Evolutionary conservation across 2,888 invertebrate species (phyloP), one percentile per base, ranked within the genome.

Genomic region (Geotrupes spiniger): DNA sequence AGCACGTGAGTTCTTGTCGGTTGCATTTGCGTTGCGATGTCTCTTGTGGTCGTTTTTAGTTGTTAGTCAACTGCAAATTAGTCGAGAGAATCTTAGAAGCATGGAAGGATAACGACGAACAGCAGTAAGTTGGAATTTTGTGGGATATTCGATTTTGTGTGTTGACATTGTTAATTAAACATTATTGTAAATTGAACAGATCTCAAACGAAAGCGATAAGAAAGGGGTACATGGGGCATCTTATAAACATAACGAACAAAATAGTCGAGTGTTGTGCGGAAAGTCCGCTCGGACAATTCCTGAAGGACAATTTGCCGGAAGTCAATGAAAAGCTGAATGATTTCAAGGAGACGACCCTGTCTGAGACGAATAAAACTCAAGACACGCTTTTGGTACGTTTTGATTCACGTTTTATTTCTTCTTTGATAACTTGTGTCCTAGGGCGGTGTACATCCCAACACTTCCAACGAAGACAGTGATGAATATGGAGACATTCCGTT

Each of bases 61-160:
- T 73, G 68, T 68, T 67, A 78, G 77, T 82, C 63, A 85, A 92
- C 68, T 89, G 89, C 74, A 84, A 84, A 64, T 76, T 94, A 69
- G 76, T 92, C 58, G 83, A 87, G 60, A 82, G 86, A 70, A 81
- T 94, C 63, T 78, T 93, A 70, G 85, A 87, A 59, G 87, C 84
- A 42, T 94, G 88, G 83, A 83, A 87, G 63, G 83, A 84, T 58
- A 91, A 91, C 72, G 84, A 86, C 60, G 78, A 79, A 61, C 80
- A 81, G 70, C 84, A 87, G 91, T 91, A 75, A 84, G 87, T 81
- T 53, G 42, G 44, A 29, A 36, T 40, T 29, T 48, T 28, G 12
- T 33, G 11, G n/a, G n/a, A n/a, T 27, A n/a, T n/a, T n/a, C n/a
- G n/a, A n/a, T n/a, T n/a, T n/a, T n/a, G 12, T 45, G 2, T n/a